phyloP scores from a whole-genome alignment of 2,113 vertebrate genomes.

The Melanostigma gelatinosum region DNA sequence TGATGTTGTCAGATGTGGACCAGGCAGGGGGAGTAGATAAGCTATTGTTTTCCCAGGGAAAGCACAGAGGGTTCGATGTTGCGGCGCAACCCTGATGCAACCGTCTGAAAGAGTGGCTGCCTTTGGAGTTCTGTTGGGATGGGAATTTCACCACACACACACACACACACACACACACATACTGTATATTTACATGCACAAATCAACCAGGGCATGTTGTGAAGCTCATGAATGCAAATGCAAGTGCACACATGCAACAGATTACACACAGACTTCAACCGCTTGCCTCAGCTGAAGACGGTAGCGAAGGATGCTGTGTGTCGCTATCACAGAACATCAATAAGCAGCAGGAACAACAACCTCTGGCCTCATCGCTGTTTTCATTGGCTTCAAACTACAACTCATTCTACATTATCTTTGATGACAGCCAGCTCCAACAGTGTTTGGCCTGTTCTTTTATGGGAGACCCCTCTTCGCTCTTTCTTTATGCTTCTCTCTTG shows the following conservation, averaged over 20 bases:
- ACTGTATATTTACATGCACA: slow-evolving; percentile 42
- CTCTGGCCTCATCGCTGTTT: slow-evolving; percentile 51
- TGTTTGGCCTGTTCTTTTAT: slow-evolving; percentile 56
- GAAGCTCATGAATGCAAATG: slow-evolving; percentile 24
- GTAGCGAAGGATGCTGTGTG: slow-evolving; percentile 33
- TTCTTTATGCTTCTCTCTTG: slow-evolving; percentile 29
- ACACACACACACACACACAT: neutral
- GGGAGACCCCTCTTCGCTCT: slow-evolving; percentile 10
- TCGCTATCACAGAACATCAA: slow-evolving; percentile 56
- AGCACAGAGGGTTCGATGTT: slow-evolving; percentile 63
- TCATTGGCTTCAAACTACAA: slow-evolving; percentile 56
- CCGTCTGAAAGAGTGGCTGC: slow-evolving; percentile 60
- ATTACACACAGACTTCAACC: slow-evolving; percentile 18
- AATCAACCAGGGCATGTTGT: slow-evolving; percentile 25
- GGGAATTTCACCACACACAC: slow-evolving; percentile 52
- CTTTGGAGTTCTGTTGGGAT: slow-evolving; percentile 52
- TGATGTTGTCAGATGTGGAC: slow-evolving; percentile 80
- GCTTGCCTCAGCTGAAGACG: slow-evolving; percentile 33
- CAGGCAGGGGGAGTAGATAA: slow-evolving; percentile 64
- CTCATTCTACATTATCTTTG: slow-evolving; percentile 46
- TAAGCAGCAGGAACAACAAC: slow-evolving; percentile 23
- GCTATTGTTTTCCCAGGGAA: slow-evolving; percentile 79
- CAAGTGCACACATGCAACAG: neutral
- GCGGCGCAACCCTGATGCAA: slow-evolving; percentile 76
- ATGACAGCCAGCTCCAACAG: slow-evolving; percentile 51